Percentiles rank a stretch among this genome's conserved stretches.
Conservation (phyloP, 2,888 invertebrate genomes). For the Microchrysa polita region DNA sequence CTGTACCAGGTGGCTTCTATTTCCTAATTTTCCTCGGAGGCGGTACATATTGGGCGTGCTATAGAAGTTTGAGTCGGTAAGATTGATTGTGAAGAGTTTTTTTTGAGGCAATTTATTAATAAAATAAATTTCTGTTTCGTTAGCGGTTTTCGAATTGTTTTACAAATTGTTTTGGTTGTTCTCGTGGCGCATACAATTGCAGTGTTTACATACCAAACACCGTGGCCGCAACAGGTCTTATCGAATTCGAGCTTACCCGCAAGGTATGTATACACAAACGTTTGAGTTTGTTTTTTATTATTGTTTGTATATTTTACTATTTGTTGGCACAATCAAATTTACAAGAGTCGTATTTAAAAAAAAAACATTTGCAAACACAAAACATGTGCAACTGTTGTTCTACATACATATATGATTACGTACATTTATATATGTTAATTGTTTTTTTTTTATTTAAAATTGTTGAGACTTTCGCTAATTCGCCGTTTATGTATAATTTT, state of each 20-base stretch:
- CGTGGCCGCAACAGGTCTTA: constrained; percentile 79
- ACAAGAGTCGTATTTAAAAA: no score
- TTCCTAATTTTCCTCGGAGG: constrained; percentile 85
- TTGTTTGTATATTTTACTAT: no score
- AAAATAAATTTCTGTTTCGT: constrained; percentile 24
- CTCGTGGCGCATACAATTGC: constrained; percentile 78
- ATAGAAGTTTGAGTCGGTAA: constrained; percentile 73
- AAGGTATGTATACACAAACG: constrained; percentile 68
- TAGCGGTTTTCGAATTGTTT: constrained; percentile 78
- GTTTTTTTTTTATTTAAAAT: no score
- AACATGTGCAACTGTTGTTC: no score
- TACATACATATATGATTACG: no score
- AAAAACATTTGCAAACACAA: no score
- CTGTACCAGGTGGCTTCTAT: constrained; percentile 84
- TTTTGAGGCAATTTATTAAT: not conserved
- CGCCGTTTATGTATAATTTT: constrained; percentile 45
- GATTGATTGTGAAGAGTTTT: not conserved
- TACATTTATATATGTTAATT: no score
- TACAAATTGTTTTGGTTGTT: constrained; percentile 77
- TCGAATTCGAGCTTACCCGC: constrained; percentile 75
- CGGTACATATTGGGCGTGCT: constrained; percentile 89
- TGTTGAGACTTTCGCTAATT: no score
- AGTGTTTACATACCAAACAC: constrained; percentile 84
- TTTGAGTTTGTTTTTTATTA: constrained; percentile 5
- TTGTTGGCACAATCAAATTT: no score